Evolutionary conservation across 2,113 vertebrate genomes (phyloP), one percentile per base, ranked within the genome.

Genomic region (Hystrix brachyura): DNA sequence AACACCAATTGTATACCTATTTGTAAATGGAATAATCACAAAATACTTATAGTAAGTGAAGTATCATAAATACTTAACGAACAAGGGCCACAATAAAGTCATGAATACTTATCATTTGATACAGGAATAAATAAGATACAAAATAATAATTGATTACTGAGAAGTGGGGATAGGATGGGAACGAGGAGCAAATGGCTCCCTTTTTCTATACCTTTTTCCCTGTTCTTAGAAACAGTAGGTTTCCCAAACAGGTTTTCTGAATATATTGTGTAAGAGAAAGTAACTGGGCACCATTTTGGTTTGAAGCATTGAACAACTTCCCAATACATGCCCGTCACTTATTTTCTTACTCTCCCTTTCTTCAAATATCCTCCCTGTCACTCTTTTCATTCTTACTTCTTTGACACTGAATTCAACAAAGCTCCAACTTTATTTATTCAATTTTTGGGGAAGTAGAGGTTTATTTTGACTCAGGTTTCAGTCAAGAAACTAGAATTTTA

Each of bases 31-130:
- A 83, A 76, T n/a, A 46, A 84, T 95, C 43, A 2, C 27, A 51
- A 92, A 90, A 27, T 65, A 72, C 32, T 81, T 43, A 81, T 9
- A 91, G 23, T 46, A 71, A 48, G 13, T 86, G 38, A 92, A 96
- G 69, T 62, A 79, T 5, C 51, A 46, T 27, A 81, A 96, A 86
- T n/a, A 79, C 1, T 64, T 46, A 82, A 43, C 34, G 79, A 65
- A 82, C 18, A 76, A 60, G 5, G 57, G 3, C 27, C 80, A 6
- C 51, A 72, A 64, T 55, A 88, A 89, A 86, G 53, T 95, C 53
- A 93, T 38, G 48, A 60, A 71, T 38, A 87, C 1, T 90, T 71
- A 72, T 65, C 51, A 57, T 53, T 51, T 91, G 81, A 78, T 59
- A 1, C 4, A 65, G 7, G 1, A 76, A 64, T 78, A 59, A 79